Percentiles rank a stretch among this genome's conserved stretches.
Conservation (phyloP, 2,113 vertebrate genomes). For the Sebastes schlegelii region DNA sequence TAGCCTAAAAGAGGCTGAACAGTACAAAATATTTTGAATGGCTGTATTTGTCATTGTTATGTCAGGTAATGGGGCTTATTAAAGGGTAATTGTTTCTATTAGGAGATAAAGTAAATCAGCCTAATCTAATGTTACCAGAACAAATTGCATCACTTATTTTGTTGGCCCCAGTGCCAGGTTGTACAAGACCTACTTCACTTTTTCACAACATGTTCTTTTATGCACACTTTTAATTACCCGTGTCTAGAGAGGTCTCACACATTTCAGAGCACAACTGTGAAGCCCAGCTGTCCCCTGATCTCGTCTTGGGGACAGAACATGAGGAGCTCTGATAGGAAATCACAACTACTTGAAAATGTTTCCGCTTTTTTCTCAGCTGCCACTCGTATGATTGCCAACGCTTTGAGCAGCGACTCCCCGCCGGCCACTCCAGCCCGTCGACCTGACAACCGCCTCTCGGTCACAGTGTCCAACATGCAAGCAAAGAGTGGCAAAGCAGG, state of each 20-base stretch:
- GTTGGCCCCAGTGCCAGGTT: not conserved
- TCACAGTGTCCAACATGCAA: slow-evolving; percentile 92
- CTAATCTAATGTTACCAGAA: not conserved
- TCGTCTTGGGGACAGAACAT: not conserved
- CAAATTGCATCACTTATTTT: not conserved
- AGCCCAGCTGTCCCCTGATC: slow-evolving; percentile 15
- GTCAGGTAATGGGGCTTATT: not conserved
- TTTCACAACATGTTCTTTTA: not conserved
- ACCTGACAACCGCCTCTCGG: slow-evolving; percentile 89
- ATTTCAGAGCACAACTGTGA: not conserved
- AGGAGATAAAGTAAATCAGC: not conserved
- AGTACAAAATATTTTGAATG: not conserved
- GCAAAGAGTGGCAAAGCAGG: slow-evolving; percentile 86
- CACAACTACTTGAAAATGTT: not conserved
- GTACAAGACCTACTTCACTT: not conserved
- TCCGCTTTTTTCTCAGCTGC: slow-evolving; percentile 82
- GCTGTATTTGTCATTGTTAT: not conserved
- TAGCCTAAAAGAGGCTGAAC: not conserved
- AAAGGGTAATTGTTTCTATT: not conserved
- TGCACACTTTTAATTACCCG: not conserved
- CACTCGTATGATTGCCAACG: slow-evolving; percentile 95
- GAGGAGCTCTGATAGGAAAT: not conserved
- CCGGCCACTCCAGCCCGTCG: slow-evolving; percentile 86
- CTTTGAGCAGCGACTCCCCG: slow-evolving; percentile 90
- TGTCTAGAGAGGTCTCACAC: not conserved